Conservation (phyloP, 2,888 invertebrate genomes). For the Stenurella melanura region DNA sequence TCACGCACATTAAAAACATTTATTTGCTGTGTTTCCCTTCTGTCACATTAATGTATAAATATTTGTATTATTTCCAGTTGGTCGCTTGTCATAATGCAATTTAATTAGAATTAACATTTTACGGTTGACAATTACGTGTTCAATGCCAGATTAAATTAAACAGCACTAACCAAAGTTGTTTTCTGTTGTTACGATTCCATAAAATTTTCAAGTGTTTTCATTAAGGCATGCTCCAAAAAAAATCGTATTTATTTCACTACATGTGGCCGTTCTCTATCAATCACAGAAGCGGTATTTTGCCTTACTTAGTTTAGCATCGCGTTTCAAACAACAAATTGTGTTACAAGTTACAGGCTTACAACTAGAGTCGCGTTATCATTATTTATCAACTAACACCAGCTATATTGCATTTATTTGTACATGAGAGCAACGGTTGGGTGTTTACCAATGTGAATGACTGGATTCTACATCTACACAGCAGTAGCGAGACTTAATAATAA, state of each 20-base stretch:
- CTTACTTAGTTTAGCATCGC: constrained; percentile 19
- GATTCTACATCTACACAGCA: constrained; percentile 23
- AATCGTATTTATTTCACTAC: neutral
- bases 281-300: constrained; percentile 12
- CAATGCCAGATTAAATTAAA: neutral
- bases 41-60: constrained; percentile 1
- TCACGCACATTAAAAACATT: neutral
- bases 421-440: constrained; percentile 46
- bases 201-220: neutral
- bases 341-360: constrained; percentile 28
- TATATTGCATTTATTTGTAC: constrained; percentile 48
- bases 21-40: neutral
- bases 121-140: neutral
- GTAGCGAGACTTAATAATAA: constrained; percentile 23
- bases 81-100: constrained; percentile 7
- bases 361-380: constrained; percentile 46
- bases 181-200: neutral
- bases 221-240: neutral
- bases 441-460: constrained; percentile 53
- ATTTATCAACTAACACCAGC: constrained; percentile 55
- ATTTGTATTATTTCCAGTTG: constrained; percentile 3
- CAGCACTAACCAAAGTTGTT: neutral
- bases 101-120: constrained; percentile 7
- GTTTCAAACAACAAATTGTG: constrained; percentile 25
- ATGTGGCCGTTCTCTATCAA: neutral